Percentiles rank a stretch among this genome's conserved stretches.
phyloP scores from a whole-genome alignment of 2,888 invertebrate species.

The Leptinotarsa rubiginosa region DNA sequence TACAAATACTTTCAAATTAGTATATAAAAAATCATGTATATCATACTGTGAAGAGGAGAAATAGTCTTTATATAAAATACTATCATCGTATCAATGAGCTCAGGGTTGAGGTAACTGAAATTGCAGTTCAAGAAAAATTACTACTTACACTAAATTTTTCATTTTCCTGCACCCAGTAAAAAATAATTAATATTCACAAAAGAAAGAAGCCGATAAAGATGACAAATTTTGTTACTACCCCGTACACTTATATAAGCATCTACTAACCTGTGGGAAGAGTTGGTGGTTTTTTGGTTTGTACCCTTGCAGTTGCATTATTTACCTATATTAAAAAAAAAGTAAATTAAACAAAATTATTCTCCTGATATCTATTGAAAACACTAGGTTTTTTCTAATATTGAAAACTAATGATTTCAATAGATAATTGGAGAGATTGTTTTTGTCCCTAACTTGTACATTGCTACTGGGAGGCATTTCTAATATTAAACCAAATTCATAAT shows the following conservation, averaged over 20 bases:
- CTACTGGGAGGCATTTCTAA: slow-evolving; percentile 7
- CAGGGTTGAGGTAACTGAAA: not conserved
- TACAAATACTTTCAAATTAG: too few species aligned
- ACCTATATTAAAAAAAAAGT: slow-evolving; percentile 76
- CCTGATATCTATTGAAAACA: slow-evolving; percentile 49
- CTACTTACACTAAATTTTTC: not conserved
- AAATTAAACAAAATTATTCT: slow-evolving; percentile 46
- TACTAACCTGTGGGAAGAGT: slow-evolving; percentile 90
- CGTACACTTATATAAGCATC: not conserved
- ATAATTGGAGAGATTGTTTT: slow-evolving; percentile 24
- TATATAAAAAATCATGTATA: too few species aligned
- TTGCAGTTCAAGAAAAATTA: not conserved
- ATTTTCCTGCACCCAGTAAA: not conserved
- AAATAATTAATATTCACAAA: not conserved
- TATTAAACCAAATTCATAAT: slow-evolving; percentile 17
- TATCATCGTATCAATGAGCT: not conserved
- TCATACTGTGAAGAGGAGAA: too few species aligned
- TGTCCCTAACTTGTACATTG: slow-evolving; percentile 24
- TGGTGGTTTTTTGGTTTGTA: slow-evolving; percentile 98
- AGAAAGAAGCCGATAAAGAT: not conserved
- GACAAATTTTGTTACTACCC: not conserved
- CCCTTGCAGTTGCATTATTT: slow-evolving; percentile 99
- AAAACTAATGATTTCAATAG: slow-evolving; percentile 57
- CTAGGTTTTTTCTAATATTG: slow-evolving; percentile 46
- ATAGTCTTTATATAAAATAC: too few species aligned